Evolutionary conservation across 2,888 invertebrate species (phyloP), one percentile per base, ranked within the genome.

Genomic region (Diachrysia chrysitis): DNA sequence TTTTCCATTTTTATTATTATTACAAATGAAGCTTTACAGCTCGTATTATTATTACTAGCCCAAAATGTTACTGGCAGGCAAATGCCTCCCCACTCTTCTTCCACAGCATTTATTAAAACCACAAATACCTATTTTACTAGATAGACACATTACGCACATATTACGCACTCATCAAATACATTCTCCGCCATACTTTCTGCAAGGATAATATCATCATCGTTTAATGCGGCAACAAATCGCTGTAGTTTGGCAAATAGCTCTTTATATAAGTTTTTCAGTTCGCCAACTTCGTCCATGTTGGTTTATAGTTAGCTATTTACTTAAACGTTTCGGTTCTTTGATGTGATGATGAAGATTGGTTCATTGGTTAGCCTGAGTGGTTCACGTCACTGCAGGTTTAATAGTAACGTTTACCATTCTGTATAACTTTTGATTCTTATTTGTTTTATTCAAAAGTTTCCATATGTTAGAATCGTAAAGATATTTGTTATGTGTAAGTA

Each of bases 231-330:
- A 73, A 69, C 83, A 85, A 85, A 86, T 85, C 76, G 83, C 81
- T 79, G 85, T 86, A 85, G 85, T 86, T 86, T 74, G 63, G 79
- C 73, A 80, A 85, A 85, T 84, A 77, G 81, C 75, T 76, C 69
- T 73, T 77, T 71, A 74, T 71, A 72, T 66, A 72, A 76, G 76
- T 80, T 81, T 85, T 84, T 69, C 63, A 73, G 67, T 71, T 64
- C 74, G 58, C 71, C 59, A 78, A 82, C 70, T 78, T 74, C 56
- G 46, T 67, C 62, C 21, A 82, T 80, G 71, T 73, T 65, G 48
- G 25, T 64, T 70, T 79, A 81, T 69, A 62, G 72, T 37, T 29
- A 23, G 63, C 69, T 57, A 80, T 79, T 82, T 73, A 66, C 72
- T 66, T 73, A 69, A 81, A 73, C 73, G 73, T 56, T 72, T 73